Evolutionary conservation across 2,797 vertebrate genomes (phyloP).

Genomic region (Chrosomus eos): DNA sequence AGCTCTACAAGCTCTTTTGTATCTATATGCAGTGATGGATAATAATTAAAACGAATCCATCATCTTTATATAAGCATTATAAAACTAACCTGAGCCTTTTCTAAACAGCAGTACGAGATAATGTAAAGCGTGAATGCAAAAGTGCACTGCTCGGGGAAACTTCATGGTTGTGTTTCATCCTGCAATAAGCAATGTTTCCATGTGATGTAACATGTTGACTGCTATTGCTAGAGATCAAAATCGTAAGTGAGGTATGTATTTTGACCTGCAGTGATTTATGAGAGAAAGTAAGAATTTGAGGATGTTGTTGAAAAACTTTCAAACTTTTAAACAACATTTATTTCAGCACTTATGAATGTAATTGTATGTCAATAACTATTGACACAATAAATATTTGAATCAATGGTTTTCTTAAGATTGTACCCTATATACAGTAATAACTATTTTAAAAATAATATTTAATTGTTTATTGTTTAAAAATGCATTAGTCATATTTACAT

Average conservation of each 20-base stretch:
- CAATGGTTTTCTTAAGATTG: not conserved
- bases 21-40: no score
- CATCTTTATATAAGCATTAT: not conserved
- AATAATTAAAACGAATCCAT: no score
- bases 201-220: slow-evolving; percentile 62
- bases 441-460: not conserved
- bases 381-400: not conserved
- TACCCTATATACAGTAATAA: not conserved
- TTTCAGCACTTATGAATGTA: not conserved
- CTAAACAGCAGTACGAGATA: not conserved
- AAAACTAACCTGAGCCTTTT: not conserved
- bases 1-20: not conserved
- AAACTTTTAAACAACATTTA: not conserved
- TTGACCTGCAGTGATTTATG: not conserved
- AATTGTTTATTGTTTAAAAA: not conserved
- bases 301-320: not conserved
- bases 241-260: not conserved
- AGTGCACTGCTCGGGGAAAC: slow-evolving; percentile 46
- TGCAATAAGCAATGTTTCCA: slow-evolving; percentile 68
- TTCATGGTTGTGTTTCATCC: slow-evolving; percentile 60
- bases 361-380: not conserved
- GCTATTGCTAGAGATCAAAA: slow-evolving; percentile 42
- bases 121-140: slow-evolving; percentile 39
- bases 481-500: not conserved
- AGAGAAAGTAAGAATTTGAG: not conserved